phyloP scores from a whole-genome alignment of 2,888 invertebrate genomes.

The Adelphocoris suturalis region DNA sequence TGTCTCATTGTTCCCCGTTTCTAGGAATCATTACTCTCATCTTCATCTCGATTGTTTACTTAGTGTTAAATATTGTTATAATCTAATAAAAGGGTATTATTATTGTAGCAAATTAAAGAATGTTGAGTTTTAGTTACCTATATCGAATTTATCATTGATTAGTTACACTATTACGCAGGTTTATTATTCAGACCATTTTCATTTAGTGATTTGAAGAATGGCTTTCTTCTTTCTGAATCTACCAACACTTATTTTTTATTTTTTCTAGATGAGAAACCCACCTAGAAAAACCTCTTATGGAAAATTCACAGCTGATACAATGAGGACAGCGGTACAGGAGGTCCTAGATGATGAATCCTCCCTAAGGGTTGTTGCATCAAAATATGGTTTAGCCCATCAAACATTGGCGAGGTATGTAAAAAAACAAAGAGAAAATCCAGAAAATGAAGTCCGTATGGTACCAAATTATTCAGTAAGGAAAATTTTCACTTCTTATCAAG shows the following conservation, averaged over 20 bases:
- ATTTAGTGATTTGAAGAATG: neutral
- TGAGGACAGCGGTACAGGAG: slow-evolving; percentile 49
- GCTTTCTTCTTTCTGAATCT: slow-evolving; percentile 49
- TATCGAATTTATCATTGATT: slow-evolving; percentile 21
- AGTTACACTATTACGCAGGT: slow-evolving; percentile 42
- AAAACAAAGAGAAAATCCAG: slow-evolving; percentile 52
- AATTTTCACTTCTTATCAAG: slow-evolving; percentile 40
- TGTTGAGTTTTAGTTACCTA: neutral
- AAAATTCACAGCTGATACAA: slow-evolving; percentile 41
- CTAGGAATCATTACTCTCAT: slow-evolving; percentile 33
- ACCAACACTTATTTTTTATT: neutral
- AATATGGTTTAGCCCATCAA: slow-evolving; percentile 39
- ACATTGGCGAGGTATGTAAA: slow-evolving; percentile 52
- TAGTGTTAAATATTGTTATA: slow-evolving; percentile 38
- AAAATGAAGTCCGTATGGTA: slow-evolving; percentile 43
- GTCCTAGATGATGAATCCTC: slow-evolving; percentile 25
- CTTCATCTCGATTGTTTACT: slow-evolving; percentile 36
- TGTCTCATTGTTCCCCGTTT: slow-evolving; percentile 52
- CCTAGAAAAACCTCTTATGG: slow-evolving; percentile 40
- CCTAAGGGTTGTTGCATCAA: slow-evolving; percentile 21
- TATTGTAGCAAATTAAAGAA: neutral
- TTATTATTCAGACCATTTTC: too few relatives aligned
- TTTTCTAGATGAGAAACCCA: slow-evolving; percentile 48
- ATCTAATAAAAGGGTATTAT: neutral
- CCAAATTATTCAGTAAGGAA: slow-evolving; percentile 46